Evolutionary conservation across 2,113 vertebrate species (phyloP).

Genomic region (Triplophysa rosa): DNA sequence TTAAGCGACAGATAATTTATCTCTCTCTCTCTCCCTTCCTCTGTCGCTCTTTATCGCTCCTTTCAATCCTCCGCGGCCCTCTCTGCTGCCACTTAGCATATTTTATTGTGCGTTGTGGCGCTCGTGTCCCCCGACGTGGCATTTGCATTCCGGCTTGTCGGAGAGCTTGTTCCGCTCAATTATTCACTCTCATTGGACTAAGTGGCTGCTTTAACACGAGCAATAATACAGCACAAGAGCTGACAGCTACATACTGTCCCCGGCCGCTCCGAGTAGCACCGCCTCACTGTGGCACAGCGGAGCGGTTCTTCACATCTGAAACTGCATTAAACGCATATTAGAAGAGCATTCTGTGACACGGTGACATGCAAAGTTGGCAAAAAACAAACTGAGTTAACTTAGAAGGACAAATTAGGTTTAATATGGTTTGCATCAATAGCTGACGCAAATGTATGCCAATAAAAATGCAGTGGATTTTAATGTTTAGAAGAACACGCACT

Average conservation of each 20-base stretch:
- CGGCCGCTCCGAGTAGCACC: neutral
- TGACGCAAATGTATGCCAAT: no score
- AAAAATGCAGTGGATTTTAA: no score
- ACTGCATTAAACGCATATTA: neutral
- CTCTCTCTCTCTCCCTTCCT: conserved; percentile 64
- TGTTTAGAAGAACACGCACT: no score
- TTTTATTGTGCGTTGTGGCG: conserved; percentile 76
- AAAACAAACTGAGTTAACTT: no score
- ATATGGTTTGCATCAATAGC: no score
- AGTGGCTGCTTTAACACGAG: conserved; percentile 75
- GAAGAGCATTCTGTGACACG: neutral
- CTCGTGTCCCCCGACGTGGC: conserved; percentile 68
- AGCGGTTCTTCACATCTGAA: neutral
- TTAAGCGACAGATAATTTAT: conserved; percentile 80
- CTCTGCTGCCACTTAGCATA: conserved; percentile 80
- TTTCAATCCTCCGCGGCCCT: conserved; percentile 65
- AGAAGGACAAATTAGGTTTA: no score
- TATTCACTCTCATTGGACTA: conserved; percentile 80
- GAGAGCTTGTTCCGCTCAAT: conserved; percentile 78
- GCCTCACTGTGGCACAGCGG: neutral
- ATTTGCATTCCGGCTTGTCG: conserved; percentile 71
- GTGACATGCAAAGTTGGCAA: neutral
- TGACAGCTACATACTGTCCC: conserved; percentile 67
- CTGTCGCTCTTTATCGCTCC: conserved; percentile 69
- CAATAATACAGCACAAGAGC: conserved; percentile 66